Percentiles rank a stretch among this genome's conserved stretches.
These are phyloP conservation scores for Cryptocheilus praepositus DNA, from an alignment of 2,888 invertebrate genomes.

Conservation along the genomic window DNA sequence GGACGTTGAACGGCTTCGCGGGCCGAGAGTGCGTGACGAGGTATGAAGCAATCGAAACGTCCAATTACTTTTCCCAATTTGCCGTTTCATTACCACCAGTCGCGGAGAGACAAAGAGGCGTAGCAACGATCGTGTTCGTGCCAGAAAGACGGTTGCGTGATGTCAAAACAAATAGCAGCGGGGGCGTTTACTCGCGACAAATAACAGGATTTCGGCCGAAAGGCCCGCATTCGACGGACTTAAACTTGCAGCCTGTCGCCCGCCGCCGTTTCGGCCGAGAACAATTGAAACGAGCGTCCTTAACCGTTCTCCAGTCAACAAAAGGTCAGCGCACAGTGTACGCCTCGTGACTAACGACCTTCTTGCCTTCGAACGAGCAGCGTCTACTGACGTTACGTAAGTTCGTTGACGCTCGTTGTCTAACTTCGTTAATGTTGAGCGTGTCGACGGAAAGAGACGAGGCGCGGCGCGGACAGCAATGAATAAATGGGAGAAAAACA, in stretches of 20 bases:
- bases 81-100: too few relatives aligned
- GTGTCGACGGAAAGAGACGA: not conserved
- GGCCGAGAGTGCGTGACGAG: too few relatives aligned
- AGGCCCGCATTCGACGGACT: not conserved
- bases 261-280: not conserved
- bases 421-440: constrained; percentile 46
- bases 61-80: too few relatives aligned
- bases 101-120: too few relatives aligned
- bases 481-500: constrained; percentile 1
- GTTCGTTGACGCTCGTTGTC: constrained; percentile 41
- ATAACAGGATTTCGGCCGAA: too few relatives aligned
- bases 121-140: too few relatives aligned
- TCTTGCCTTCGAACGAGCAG: constrained; percentile 43
- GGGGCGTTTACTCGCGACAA: too few relatives aligned
- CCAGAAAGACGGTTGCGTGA: too few relatives aligned
- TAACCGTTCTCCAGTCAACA: constrained; percentile 15
- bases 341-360: constrained; percentile 47
- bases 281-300: constrained; percentile 5
- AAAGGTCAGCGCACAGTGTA: constrained; percentile 13
- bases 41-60: too few relatives aligned
- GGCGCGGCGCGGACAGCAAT: not conserved
- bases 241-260: too few relatives aligned
- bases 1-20: too few relatives aligned
- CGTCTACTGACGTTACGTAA: constrained; percentile 45
- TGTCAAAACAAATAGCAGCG: too few relatives aligned